Conservation (phyloP, 2,113 vertebrate species). For the Macroglossus sobrinus region DNA sequence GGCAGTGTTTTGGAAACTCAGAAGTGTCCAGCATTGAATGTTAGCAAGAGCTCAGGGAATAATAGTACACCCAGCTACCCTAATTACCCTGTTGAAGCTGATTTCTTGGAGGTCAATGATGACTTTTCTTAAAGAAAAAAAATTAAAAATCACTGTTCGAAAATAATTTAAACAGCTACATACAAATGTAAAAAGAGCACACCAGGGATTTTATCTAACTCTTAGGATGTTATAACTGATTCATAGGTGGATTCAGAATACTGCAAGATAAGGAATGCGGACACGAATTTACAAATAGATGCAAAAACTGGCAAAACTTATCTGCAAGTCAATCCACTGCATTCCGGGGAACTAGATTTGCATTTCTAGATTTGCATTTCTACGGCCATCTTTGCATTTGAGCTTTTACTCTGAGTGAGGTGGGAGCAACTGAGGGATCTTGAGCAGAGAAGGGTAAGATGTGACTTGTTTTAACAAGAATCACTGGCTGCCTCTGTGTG, state of each 20-base stretch:
- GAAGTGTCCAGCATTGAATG: background rate
- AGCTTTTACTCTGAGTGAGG: background rate
- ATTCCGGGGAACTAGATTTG: background rate
- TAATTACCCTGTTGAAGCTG: background rate
- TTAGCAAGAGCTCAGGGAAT: background rate
- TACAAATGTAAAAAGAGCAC: background rate
- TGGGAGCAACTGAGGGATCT: background rate
- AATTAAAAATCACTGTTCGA: background rate
- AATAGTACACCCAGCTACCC: background rate
- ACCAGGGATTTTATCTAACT: background rate
- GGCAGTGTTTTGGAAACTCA: background rate
- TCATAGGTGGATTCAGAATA: background rate
- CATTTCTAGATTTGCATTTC: slow-evolving; percentile 14
- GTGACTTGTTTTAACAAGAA: background rate
- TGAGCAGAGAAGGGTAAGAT: background rate
- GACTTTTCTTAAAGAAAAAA: background rate
- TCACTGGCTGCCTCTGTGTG: background rate
- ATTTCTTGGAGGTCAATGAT: background rate
- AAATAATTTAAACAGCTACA: background rate
- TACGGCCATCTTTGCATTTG: background rate
- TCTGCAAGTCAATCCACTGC: background rate
- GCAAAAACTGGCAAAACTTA: background rate
- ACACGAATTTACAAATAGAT: background rate
- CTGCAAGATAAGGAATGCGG: background rate
- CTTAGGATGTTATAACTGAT: background rate